phyloP scores from a whole-genome alignment of 2,888 invertebrate species.

The Trichacis sp. region DNA sequence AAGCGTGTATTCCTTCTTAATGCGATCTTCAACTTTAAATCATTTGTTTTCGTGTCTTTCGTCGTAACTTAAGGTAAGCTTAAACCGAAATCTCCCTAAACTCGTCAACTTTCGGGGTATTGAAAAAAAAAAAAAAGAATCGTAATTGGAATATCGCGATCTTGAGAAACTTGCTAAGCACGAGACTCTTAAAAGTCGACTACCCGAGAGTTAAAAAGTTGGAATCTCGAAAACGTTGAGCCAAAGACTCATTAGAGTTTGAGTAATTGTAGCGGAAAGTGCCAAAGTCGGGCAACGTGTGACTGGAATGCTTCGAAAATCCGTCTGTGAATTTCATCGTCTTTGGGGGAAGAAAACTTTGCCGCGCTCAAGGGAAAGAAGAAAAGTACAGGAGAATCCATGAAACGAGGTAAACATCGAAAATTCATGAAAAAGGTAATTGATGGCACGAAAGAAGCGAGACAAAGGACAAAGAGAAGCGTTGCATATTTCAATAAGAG shows the following conservation, averaged over 20 bases:
- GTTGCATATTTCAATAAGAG: conserved; percentile 9
- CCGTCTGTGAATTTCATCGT: no score
- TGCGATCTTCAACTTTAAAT: not conserved
- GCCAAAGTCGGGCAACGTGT: not conserved
- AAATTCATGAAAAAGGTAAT: conserved; percentile 1
- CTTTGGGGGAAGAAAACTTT: conserved; percentile 1
- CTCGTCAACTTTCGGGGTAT: no score
- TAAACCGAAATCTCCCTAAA: no score
- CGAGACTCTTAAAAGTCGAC: not conserved
- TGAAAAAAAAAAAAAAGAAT: not conserved
- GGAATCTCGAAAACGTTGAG: not conserved
- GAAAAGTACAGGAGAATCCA: conserved; percentile 2
- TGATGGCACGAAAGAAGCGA: not conserved
- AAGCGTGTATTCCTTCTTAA: conserved; percentile 42
- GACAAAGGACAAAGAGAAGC: conserved; percentile 1
- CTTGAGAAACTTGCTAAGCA: no score
- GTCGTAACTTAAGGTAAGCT: no score
- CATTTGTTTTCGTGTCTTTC: no score
- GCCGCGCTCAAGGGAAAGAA: not conserved
- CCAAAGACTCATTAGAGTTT: not conserved
- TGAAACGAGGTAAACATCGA: not conserved
- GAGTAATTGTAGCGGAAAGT: conserved; percentile 1
- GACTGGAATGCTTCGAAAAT: not conserved
- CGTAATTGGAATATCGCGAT: not conserved
- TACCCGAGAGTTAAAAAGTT: not conserved